Conservation (phyloP, 1,140 invertebrate species). For the Contarinia nasturtii region DNA sequence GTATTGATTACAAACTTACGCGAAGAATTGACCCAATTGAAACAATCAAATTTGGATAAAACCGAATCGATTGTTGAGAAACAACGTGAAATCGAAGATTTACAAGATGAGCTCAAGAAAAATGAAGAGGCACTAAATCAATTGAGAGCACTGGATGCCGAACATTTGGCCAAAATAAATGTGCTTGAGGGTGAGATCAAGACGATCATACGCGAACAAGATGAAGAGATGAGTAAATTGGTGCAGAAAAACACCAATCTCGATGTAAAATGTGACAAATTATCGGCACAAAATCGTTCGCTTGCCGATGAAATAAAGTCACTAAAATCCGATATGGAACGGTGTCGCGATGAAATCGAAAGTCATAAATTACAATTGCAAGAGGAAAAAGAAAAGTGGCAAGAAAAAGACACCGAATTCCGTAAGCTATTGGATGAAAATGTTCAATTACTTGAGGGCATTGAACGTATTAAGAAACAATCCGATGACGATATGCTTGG, state of each 20-base stretch:
- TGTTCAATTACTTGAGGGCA: not conserved
- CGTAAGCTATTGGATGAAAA: not conserved
- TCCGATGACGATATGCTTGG: conserved; percentile 19
- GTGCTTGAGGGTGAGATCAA: conserved; percentile 14
- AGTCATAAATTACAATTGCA: conserved; percentile 6
- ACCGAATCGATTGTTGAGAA: conserved; percentile 13
- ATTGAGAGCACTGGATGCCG: conserved; percentile 9
- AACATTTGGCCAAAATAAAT: conserved; percentile 8
- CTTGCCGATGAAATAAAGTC: conserved; percentile 7
- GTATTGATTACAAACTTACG: conserved; percentile 18
- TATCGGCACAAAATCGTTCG: conserved; percentile 9
- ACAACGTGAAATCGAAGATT: conserved; percentile 13
- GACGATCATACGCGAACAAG: conserved; percentile 11
- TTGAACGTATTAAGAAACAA: conserved; percentile 8
- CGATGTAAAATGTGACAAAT: conserved; percentile 13
- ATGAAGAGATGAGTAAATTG: conserved; percentile 9
- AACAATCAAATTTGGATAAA: conserved; percentile 6
- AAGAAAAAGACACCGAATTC: not conserved
- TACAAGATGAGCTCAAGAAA: conserved; percentile 11
- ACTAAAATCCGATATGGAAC: conserved; percentile 7
- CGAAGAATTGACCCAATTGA: conserved; percentile 17
- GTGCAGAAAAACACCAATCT: conserved; percentile 13
- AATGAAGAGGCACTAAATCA: conserved; percentile 16
- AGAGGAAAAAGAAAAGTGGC: not conserved
- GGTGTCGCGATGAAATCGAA: conserved; percentile 6